Evolutionary conservation across 2,888 invertebrate genomes (phyloP), one percentile per base, ranked within the genome.

Genomic region (Hypolimnas misippus): DNA sequence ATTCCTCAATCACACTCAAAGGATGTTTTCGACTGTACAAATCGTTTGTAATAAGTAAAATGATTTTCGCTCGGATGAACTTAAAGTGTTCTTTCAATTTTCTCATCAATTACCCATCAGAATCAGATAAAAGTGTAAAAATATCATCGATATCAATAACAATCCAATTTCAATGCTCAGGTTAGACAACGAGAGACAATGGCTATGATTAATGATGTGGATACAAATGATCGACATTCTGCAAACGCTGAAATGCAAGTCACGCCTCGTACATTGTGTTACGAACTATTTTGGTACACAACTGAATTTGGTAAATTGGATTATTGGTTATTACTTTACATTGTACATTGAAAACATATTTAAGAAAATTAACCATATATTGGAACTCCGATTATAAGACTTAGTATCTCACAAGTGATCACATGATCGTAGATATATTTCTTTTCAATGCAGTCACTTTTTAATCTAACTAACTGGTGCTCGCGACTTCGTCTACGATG

Each of bases 101-200:
- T 51, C 35, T 49, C 38, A 53, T 64, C 35, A 60, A 66, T 59
- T 57, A 58, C 44, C 14, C 29, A 29, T 14, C 1, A 19, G 49
- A 19, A 49, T 29, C 25, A 5, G 44, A n/a, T 46, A 12, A 21
- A n/a, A 19, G 53, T 42, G 50, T 14, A 33, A 52, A 29, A 58
- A 59, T 38, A 65, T 49, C 63, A 66, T 69, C 56, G 61, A 69
- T 66, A 68, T 67, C 66, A 68, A 70, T 70, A 68, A 63, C 59
- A 57, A 50, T 54, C 35, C 35, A 63, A 57, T 60, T 55, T 56
- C 51, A 57, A 55, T 52, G 49, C n/a, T 56, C 58, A 46, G 58
- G 58, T 65, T 59, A 60, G 44, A 60, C 56, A 60, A 46, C 14
- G 4, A 44, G 46, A 57, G 53, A 53, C 53, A 60, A 52, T 44